Conservation (phyloP, 1,140 invertebrate species). For the Monomorium pharaonis region DNA sequence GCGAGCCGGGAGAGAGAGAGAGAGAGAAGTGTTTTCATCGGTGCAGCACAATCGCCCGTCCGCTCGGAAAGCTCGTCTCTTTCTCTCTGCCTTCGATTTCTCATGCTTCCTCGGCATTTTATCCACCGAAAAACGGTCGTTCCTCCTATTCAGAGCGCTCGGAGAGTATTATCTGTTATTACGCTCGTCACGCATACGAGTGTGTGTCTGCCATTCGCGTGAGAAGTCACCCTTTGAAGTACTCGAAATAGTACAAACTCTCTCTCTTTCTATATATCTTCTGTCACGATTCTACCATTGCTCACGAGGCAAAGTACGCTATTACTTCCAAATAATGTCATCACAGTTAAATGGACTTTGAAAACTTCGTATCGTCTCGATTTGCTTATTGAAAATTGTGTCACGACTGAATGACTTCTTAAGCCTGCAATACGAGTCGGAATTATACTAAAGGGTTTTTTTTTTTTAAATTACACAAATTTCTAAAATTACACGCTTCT, state of each 20-base stretch:
- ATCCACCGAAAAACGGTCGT: conserved; percentile 30
- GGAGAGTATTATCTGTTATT: conserved; percentile 50
- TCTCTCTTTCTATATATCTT: neutral
- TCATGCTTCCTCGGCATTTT: conserved; percentile 38
- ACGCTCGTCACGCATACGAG: conserved; percentile 37
- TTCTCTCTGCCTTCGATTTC: conserved; percentile 56
- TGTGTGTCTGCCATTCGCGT: conserved; percentile 48
- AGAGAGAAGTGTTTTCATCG: conserved; percentile 40
- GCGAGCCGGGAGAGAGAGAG: conserved; percentile 78
- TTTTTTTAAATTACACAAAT: too few relatives aligned
- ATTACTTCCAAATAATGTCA: neutral
- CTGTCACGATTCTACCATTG: neutral
- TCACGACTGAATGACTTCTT: neutral
- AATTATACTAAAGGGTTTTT: neutral
- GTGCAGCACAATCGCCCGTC: conserved; percentile 77
- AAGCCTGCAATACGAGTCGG: neutral
- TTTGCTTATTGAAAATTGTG: neutral
- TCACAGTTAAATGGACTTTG: neutral
- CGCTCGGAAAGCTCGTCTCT: conserved; percentile 61
- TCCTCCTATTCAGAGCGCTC: neutral
- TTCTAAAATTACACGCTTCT: neutral
- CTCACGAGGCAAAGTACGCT: neutral
- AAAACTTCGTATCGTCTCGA: neutral
- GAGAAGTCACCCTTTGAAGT: conserved; percentile 72
- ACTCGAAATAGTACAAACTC: neutral